These are phyloP conservation scores for Oryzias celebensis DNA, from an alignment of 2,113 vertebrate species.

Conservation along the genomic window DNA sequence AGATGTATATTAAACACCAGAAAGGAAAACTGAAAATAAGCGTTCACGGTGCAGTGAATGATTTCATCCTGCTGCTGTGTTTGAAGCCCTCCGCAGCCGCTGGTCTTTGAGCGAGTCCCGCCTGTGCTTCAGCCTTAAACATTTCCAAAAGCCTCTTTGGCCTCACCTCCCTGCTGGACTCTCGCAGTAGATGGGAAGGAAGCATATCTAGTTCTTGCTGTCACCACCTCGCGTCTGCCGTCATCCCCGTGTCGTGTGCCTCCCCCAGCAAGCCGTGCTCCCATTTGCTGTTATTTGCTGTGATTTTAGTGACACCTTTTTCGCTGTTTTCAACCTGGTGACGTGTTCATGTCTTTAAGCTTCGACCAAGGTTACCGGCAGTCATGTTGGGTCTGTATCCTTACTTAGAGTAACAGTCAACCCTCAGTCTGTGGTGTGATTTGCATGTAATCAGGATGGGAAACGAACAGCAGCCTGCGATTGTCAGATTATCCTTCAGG, in stretches of 20 bases:
- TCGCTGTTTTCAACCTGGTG: slow-evolving; percentile 45
- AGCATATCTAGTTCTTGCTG: slow-evolving; percentile 36
- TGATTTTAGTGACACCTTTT: slow-evolving; percentile 50
- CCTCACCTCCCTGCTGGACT: slow-evolving; percentile 22
- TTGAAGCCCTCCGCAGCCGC: slow-evolving; percentile 36
- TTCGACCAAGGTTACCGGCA: slow-evolving; percentile 40
- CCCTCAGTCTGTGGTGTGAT: slow-evolving; percentile 57
- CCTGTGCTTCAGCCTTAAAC: slow-evolving; percentile 47
- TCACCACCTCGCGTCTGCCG: slow-evolving; percentile 36
- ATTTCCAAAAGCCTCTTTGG: slow-evolving; percentile 34
- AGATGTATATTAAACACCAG: slow-evolving; percentile 19
- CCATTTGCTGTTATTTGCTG: slow-evolving; percentile 63
- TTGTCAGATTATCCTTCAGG: background rate
- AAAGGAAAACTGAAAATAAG: slow-evolving; percentile 4
- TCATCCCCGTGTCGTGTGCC: slow-evolving; percentile 44
- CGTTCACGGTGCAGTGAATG: slow-evolving; percentile 49
- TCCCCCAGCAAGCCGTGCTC: slow-evolving; percentile 13
- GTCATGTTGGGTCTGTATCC: slow-evolving; percentile 46
- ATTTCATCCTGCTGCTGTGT: slow-evolving; percentile 20
- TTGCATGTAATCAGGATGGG: slow-evolving; percentile 61
- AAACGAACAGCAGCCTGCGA: slow-evolving; percentile 42
- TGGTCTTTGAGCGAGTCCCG: slow-evolving; percentile 28
- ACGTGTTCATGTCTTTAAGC: slow-evolving; percentile 46
- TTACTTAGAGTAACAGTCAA: slow-evolving; percentile 41
- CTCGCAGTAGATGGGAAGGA: slow-evolving; percentile 8